Evolutionary conservation across 2,113 vertebrate species (phyloP).

Genomic region (Brachypteracias leptosomus): DNA sequence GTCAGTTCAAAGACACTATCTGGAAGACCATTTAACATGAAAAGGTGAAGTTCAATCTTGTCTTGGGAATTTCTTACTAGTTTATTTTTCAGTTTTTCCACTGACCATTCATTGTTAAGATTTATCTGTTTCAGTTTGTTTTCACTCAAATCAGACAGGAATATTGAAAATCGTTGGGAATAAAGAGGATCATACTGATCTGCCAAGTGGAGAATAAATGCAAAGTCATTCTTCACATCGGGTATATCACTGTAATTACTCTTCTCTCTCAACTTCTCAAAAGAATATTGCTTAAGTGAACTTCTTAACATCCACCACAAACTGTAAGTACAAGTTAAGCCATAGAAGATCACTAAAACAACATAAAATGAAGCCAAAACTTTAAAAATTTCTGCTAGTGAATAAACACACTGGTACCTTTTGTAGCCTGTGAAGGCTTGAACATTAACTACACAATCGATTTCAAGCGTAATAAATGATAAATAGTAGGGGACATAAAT

Average conservation of each 20-base stretch:
- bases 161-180: slow-evolving; percentile 85
- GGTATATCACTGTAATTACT: slow-evolving; percentile 86
- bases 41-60: slow-evolving; percentile 80
- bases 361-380: slow-evolving; percentile 82
- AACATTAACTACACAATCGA: slow-evolving; percentile 78
- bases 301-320: slow-evolving; percentile 85
- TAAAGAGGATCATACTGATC: slow-evolving; percentile 85
- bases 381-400: slow-evolving; percentile 82
- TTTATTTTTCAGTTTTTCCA: slow-evolving; percentile 81
- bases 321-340: slow-evolving; percentile 82
- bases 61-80: slow-evolving; percentile 78
- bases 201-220: slow-evolving; percentile 85
- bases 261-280: slow-evolving; percentile 82
- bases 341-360: slow-evolving; percentile 78
- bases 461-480: slow-evolving; percentile 79
- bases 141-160: slow-evolving; percentile 82
- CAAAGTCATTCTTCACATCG: slow-evolving; percentile 86
- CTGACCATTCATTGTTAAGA: slow-evolving; percentile 82
- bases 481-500: slow-evolving; percentile 80
- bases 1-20: slow-evolving; percentile 82
- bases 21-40: slow-evolving; percentile 81
- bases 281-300: slow-evolving; percentile 85
- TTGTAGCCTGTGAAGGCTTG: slow-evolving; percentile 82
- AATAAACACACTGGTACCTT: slow-evolving; percentile 83
- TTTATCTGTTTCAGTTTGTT: slow-evolving; percentile 85